Base-by-base conservation (phyloP, 2,113 vertebrate species). In the Chlamydotis undulata region DNA sequence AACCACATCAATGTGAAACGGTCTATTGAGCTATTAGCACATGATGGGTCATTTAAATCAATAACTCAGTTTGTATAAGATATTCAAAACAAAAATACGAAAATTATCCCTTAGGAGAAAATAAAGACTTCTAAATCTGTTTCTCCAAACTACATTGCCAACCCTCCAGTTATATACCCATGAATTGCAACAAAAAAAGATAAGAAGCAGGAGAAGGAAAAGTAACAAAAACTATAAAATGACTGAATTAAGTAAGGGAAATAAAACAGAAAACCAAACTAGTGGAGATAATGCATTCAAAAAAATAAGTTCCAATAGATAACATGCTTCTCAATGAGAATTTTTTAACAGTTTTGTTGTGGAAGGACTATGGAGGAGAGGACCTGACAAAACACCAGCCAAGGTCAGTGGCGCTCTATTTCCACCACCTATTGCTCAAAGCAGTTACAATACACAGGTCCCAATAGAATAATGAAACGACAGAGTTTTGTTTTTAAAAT, bases 1-100 rank as follows among this genome's bases (percentile, higher is more conserved):
- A 61, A 61, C 14, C 3, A 5, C 14, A 47, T 41, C 41, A 41
- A 41, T 5, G 41, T 69, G 0, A 0, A 85, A 67, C 18, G 39
- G 60, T 19, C 14, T 69, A 41, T 29, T 57, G 45, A 82, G n/a
- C 31, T 59, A 25, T 78, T 59, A 45, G 6, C 37, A 70, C 9
- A 14, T n/a, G 33, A 64, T 16, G 16, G 41, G 21, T 73, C 35
- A 65, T 53, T 70, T 64, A 68, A 76, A 78, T 56, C 11, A 75
- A 33, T 37, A 2, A 7, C 14, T 77, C 55, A 33, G 11, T 74
- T 69, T 76, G 25, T 31, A 6, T 41, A 67, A 61, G 14, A 67
- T 39, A 61, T 3, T 68, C 37, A 90, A 83, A 70, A 12, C 10
- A 75, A 71, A 71, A 31, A 35, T 4, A 17, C 19, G 7, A 80